Evolutionary conservation across 2,113 vertebrate species (phyloP), one percentile per base, ranked within the genome.

Genomic region (Syrmaticus mikado): DNA sequence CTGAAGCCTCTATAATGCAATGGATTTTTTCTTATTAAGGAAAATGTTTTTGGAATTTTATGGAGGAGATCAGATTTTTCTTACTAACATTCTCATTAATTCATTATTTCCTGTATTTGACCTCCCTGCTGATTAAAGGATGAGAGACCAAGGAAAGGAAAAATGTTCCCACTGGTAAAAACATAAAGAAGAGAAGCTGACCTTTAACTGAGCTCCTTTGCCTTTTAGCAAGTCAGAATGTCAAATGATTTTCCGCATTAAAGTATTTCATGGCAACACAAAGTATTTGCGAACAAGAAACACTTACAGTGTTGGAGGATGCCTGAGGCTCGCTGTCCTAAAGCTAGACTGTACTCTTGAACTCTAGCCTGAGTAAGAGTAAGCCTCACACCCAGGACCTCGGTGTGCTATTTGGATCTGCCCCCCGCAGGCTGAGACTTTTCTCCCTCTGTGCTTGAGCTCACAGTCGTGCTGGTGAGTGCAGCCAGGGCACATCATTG

Each of bases 401-500:
- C 20, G 15, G 13, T 4, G 24, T 52, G 21, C 77, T 53, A 55
- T 58, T 38, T 7, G 43, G 73, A 73, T 48, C 53, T 70, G 62
- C 43, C 36, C 30, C 15, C 77, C 93, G 74, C 66, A 62, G 92
- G 83, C 65, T 73, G 3, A 25, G 61, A 20, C 89, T 60, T 82
- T 66, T n/a, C 45, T 89, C 67, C 41, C 18, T 73, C 83, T 55
- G 8, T 71, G 78, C 87, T 45, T 19, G 62, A 65, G 78, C 36
- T 89, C 77, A 13, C 82, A 32, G 61, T 4, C 0, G 0, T 50
- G 57, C 77, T 66, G 80, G 30, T n/a, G 74, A 5, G 21, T 46
- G 0, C 61, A 55, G 71, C 46, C 43, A 45, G 76, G 40, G 5
- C 6, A 1, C 60, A 21, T 15, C 74, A 36, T 2, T 2, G 0